Evolutionary conservation across 2,113 vertebrate genomes (phyloP).

Genomic region (Tonatia bakeri): DNA sequence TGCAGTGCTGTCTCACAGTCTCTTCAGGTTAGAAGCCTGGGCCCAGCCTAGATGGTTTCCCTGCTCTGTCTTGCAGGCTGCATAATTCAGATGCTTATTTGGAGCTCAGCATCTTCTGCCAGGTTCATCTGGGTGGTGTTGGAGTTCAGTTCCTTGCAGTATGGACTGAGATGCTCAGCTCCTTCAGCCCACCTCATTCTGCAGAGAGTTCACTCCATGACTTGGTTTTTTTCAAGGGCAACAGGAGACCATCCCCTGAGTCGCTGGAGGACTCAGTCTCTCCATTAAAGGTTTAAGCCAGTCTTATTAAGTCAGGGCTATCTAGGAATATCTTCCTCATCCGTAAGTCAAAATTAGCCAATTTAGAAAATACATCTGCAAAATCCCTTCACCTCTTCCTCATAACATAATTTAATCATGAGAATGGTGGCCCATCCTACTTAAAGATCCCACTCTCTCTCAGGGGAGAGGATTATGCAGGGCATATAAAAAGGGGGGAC

Average conservation of each 20-base stretch:
- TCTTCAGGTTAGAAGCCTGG: neutral
- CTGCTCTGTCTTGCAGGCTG: neutral
- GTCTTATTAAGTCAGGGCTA: neutral
- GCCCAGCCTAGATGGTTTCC: neutral
- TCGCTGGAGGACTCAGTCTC: neutral
- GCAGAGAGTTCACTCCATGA: accelerated
- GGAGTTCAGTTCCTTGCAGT: neutral
- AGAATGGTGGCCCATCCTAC: neutral
- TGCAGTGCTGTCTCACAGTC: neutral
- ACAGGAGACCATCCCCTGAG: neutral
- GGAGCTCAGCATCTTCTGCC: neutral
- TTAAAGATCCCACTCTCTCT: neutral
- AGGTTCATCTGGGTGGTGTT: neutral
- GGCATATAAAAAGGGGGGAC: no score
- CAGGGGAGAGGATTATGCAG: neutral
- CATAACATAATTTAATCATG: neutral
- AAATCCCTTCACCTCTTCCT: neutral
- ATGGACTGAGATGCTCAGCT: neutral
- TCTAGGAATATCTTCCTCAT: neutral
- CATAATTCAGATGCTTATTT: neutral
- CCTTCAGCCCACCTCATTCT: neutral
- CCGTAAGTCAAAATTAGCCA: neutral
- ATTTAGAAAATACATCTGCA: neutral
- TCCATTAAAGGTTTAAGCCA: neutral
- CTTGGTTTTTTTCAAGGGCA: neutral